Evolutionary conservation across 1,140 invertebrate species (phyloP).

Genomic region (Drosophila nigromelanica): DNA sequence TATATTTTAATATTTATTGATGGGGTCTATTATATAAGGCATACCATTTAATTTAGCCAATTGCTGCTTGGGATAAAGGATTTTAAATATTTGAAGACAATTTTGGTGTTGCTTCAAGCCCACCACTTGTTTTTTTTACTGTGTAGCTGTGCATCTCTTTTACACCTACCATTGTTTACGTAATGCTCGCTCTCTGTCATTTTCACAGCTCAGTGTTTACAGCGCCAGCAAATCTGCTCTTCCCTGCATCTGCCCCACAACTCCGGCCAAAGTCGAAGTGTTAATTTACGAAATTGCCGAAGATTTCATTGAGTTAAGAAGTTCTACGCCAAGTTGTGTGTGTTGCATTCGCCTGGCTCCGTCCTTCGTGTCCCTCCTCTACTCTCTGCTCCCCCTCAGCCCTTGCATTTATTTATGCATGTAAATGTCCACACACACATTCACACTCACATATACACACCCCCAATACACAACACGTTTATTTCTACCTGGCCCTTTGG

Average conservation of each 20-base stretch:
- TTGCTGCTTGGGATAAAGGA: too few relatives aligned
- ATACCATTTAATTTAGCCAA: too few relatives aligned
- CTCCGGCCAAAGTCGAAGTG: conserved; percentile 52
- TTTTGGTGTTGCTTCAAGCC: too few relatives aligned
- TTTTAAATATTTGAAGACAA: background rate
- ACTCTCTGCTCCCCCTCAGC: background rate
- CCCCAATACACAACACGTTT: conserved; percentile 49
- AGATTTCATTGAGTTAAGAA: conserved; percentile 82
- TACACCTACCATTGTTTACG: conserved; percentile 1
- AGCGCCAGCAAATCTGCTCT: background rate
- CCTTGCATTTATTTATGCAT: conserved; percentile 71
- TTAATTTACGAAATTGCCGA: conserved; percentile 80
- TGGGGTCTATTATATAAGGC: too few relatives aligned
- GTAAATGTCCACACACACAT: conserved; percentile 65
- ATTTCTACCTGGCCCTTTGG: conserved; percentile 41
- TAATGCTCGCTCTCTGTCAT: conserved; percentile 25
- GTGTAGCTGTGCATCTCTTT: conserved; percentile 4
- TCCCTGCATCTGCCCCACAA: background rate
- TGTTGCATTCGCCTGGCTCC: background rate
- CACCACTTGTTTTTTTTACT: background rate
- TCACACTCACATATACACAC: conserved; percentile 4
- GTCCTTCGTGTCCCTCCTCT: background rate
- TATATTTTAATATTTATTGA: too few relatives aligned
- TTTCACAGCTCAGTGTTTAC: conserved; percentile 44
- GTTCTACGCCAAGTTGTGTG: conserved; percentile 48